Base-by-base conservation (phyloP, 92 coral and sea anemone genomes). In the Chrysogorgia sp. region DNA sequence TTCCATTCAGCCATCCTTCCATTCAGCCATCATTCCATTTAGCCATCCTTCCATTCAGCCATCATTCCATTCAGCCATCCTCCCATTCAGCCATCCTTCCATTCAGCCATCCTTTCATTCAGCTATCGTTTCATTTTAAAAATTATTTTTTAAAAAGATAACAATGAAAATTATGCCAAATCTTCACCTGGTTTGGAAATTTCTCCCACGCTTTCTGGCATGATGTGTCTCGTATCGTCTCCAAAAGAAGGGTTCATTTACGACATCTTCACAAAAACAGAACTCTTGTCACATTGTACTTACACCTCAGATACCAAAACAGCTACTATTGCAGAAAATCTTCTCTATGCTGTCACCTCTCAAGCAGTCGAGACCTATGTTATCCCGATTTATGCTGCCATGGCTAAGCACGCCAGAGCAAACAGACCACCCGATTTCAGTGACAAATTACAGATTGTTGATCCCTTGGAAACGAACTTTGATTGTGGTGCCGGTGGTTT, bases 291-390 rank as follows among this genome's bases (percentile, higher is more conserved):
- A 1, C 74, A 83, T 20, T 96, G 92, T 61, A 91, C 88, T 43
- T 96, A 81, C 67, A 89, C 96, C 7, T 72, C 85, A 40, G 96
- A 91, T 67, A 96, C 97, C 7, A 71, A 86, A 34, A 84, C 85
- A 9, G 97, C 90, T 15, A 75, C 92, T 12, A 86, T 71, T 12
- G 81, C 88, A 33, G 85, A 84, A 63, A 86, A 83, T 40, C 88
- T 92, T 40, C 87, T 96, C 50, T 91, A 96, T 82, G 92, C 99
- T 12, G 88, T 91, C 65, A 96, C 99, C 50, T 58, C 37, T 13
- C 88, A 96, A 48, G 97, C 91, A 0, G 69, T 96, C 22, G 97
- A 91, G 76, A 96, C 99, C 0, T 96, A 96, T 70, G 86, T 94
- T 17, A 92, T 96, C 31, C 89, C 97, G 40, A 77, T 91, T 77